Conservation (phyloP, 2,888 invertebrate genomes). For the Cynaeus angustus region DNA sequence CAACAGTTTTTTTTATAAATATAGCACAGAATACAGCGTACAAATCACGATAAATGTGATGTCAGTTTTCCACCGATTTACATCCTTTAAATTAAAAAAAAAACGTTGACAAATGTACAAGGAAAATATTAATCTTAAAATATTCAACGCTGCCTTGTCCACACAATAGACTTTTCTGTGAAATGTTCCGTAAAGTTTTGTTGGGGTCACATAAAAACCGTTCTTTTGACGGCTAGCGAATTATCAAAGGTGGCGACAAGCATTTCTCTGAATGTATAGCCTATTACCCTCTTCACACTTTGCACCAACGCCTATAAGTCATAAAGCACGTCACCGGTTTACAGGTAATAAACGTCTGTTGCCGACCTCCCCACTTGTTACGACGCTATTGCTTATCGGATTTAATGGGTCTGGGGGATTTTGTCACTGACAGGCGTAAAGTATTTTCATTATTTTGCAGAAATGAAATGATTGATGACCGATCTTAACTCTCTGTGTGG, state of each 20-base stretch:
- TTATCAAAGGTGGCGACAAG: slow-evolving; percentile 34
- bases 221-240: slow-evolving; percentile 4
- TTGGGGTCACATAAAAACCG: background rate
- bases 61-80: too few species aligned
- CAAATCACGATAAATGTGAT: too few species aligned
- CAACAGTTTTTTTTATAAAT: too few species aligned
- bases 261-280: slow-evolving; percentile 42
- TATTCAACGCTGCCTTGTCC: too few species aligned
- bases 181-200: too few species aligned
- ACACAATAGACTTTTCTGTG: too few species aligned
- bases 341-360: slow-evolving; percentile 51
- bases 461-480: slow-evolving; percentile 24
- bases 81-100: too few species aligned
- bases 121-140: too few species aligned
- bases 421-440: slow-evolving; percentile 40
- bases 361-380: slow-evolving; percentile 44
- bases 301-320: slow-evolving; percentile 48
- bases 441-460: slow-evolving; percentile 36
- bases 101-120: too few species aligned
- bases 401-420: slow-evolving; percentile 40
- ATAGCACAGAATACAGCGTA: too few species aligned
- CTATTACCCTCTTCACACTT: slow-evolving; percentile 50
- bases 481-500: background rate
- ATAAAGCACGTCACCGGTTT: slow-evolving; percentile 49
- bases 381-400: slow-evolving; percentile 47